Base-by-base conservation (phyloP, 2,113 vertebrate genomes). In the Ictalurus furcatus region DNA sequence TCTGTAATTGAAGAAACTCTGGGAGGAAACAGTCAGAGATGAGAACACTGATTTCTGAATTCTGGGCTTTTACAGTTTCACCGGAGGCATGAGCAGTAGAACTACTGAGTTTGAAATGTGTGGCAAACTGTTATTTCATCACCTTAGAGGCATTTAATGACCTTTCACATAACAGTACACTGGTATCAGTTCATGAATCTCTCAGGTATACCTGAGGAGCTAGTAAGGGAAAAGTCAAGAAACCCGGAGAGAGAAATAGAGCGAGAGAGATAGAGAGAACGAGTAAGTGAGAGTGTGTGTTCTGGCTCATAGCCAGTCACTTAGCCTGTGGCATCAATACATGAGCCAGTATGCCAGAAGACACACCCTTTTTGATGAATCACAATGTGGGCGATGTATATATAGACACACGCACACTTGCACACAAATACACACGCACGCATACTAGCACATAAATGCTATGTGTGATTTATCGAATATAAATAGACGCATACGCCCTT, bases 61-160 rank as follows among this genome's bases (percentile, higher is more conserved):
- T 83, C 61, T 65, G 44, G 34, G 79, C 73, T 79, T 73, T 85
- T 86, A 88, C 58, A 87, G 63, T 88, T 91, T 86, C 67, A 67
- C 86, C 30, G 44, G 67, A 83, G n/a, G 83, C 86, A 88, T 86
- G 87, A 56, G 48, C 6, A 59, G 82, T 91, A 65, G 71, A 89
- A 85, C 74, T 48, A 44, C 87, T 61, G 88, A 89, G 93, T 93
- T 89, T 90, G 25, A 73, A 88, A 67, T 90, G 85, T 89, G 84
- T 89, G 73, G 71, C 59, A 85, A 85, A 78, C n/a, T 65, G 73
- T 63, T 56, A 67, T 85, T 80, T 67, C 59, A 85, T 79, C 44
- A 76, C 56, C 28, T n/a, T 76, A 28, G 67, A 78, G 48, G 74
- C 83, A 85, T 89, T 89, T 80, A 85, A 85, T 79, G 83, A 85